A percentile compares a stretch with the other conserved stretches of the same genome.
Conservation (phyloP, 1,140 invertebrate species). For the Tribolium castaneum region DNA sequence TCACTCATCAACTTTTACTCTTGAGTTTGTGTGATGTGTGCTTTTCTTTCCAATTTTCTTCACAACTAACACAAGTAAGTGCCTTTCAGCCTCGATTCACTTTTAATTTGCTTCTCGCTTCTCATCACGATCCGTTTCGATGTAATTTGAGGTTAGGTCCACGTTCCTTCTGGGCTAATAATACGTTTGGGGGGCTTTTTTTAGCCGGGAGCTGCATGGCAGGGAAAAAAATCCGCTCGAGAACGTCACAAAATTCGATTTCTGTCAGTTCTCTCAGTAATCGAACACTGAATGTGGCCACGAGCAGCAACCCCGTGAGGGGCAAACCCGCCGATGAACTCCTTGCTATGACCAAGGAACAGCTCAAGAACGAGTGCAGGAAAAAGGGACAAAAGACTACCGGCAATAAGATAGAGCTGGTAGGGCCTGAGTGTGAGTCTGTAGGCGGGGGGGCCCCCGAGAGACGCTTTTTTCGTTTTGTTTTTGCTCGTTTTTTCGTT, state of each 20-base stretch:
- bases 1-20: no score
- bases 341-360: slow-evolving; percentile 70
- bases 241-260: slow-evolving; percentile 48
- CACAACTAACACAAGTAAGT: no score
- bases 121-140: no score
- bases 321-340: slow-evolving; percentile 63
- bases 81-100: no score
- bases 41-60: no score
- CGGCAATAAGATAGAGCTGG: slow-evolving; percentile 74
- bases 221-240: slow-evolving; percentile 51
- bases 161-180: no score
- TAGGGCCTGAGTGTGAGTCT: slow-evolving; percentile 56
- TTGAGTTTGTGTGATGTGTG: no score
- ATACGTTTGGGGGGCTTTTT: neutral
- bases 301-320: neutral
- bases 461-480: neutral
- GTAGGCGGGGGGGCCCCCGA: neutral
- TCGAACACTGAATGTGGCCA: neutral
- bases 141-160: no score
- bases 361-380: slow-evolving; percentile 71
- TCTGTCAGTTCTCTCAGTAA: slow-evolving; percentile 18
- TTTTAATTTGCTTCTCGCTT: no score
- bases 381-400: slow-evolving; percentile 70
- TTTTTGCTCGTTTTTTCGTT: slow-evolving; percentile 13
- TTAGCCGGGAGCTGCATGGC: slow-evolving; percentile 43